Percentiles rank a stretch among this genome's conserved stretches.
These are phyloP conservation scores for Ornithoptera priamus DNA, from an alignment of 2,888 invertebrate genomes.

Conservation along the genomic window DNA sequence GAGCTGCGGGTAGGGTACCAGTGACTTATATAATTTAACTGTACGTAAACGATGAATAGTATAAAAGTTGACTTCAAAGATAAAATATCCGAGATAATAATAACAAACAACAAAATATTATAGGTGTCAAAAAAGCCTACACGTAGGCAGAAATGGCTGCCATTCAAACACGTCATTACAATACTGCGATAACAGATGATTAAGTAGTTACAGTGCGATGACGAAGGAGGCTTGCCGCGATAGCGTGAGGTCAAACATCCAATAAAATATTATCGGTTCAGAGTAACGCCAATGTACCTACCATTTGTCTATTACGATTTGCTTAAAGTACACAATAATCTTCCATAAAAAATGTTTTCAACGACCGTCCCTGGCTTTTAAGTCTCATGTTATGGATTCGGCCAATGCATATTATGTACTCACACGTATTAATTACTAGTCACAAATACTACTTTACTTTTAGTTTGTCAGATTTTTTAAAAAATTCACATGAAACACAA, in stretches of 20 bases:
- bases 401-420: background rate
- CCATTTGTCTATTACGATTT: slow-evolving; percentile 39
- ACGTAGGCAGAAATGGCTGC: slow-evolving; percentile 22
- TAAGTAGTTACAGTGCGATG: slow-evolving; percentile 47
- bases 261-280: slow-evolving; percentile 49
- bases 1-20: too few relatives aligned
- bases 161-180: slow-evolving; percentile 42
- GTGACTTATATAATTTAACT: too few relatives aligned
- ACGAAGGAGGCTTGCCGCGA: slow-evolving; percentile 70
- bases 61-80: too few relatives aligned
- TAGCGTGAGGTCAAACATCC: slow-evolving; percentile 68
- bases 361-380: background rate
- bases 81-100: background rate
- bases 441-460: background rate
- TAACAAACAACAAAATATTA: background rate
- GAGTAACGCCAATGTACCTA: slow-evolving; percentile 51
- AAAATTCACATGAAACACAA: too few relatives aligned
- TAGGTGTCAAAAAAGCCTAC: background rate
- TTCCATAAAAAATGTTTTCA: background rate
- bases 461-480: too few relatives aligned
- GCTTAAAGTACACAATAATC: slow-evolving; percentile 4
- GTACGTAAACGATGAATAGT: too few relatives aligned
- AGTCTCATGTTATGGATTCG: background rate
- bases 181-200: slow-evolving; percentile 55
- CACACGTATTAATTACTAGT: background rate